Conservation (phyloP, 1,140 invertebrate species). For the Mya arenaria region DNA sequence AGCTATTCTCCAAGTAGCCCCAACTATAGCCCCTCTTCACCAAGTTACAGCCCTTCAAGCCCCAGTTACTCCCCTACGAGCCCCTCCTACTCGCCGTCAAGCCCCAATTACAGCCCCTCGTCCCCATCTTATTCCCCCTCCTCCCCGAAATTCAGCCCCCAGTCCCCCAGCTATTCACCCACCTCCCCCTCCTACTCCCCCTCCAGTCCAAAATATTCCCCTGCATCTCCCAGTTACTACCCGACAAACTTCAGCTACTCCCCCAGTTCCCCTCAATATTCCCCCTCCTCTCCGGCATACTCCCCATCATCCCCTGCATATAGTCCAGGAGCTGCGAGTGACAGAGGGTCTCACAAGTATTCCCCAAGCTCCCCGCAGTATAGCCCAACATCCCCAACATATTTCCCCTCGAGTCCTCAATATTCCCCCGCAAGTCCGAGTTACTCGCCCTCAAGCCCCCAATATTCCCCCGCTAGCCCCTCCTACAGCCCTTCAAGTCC, state of each 20-base stretch:
- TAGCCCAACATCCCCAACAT: conserved; percentile 84
- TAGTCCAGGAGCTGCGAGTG: conserved; percentile 80
- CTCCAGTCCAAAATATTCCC: conserved; percentile 85
- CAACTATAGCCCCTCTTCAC: conserved; percentile 84
- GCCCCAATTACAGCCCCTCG: conserved; percentile 85
- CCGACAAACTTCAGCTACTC: conserved; percentile 86
- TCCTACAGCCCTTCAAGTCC: conserved; percentile 83
- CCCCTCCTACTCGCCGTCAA: conserved; percentile 88
- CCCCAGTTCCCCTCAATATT: conserved; percentile 82
- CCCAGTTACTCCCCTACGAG: conserved; percentile 87
- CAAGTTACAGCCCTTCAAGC: conserved; percentile 86
- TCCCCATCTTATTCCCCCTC: conserved; percentile 83
- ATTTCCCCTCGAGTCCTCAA: conserved; percentile 89
- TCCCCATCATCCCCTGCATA: conserved; percentile 89
- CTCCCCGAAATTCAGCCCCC: conserved; percentile 86
- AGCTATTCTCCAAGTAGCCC: conserved; percentile 88
- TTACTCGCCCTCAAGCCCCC: conserved; percentile 85
- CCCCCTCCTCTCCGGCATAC: conserved; percentile 85
- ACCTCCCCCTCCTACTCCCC: conserved; percentile 89
- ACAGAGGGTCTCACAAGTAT: not conserved
- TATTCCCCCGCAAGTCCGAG: conserved; percentile 86
- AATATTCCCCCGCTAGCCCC: conserved; percentile 88
- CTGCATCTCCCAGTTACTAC: conserved; percentile 81
- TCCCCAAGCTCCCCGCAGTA: conserved; percentile 88
- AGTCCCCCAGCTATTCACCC: conserved; percentile 89